A percentile compares a stretch with the other conserved stretches of the same genome.
Conservation (phyloP, 2,888 invertebrate genomes). For the Phymatocera aterrima region DNA sequence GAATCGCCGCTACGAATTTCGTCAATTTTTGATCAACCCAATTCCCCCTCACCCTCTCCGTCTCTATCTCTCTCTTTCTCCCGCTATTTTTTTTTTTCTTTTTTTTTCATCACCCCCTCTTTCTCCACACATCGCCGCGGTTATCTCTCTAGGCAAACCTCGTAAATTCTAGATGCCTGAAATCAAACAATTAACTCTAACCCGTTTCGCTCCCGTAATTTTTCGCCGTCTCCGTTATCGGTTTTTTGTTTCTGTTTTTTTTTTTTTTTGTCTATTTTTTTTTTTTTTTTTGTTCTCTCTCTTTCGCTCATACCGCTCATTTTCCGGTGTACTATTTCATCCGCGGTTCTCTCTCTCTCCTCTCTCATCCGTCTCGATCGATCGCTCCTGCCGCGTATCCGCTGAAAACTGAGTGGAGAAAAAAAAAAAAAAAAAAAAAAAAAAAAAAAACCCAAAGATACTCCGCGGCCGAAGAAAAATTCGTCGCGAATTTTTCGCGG, state of each 20-base stretch:
- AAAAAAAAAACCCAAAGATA: no score
- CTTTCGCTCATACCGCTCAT: background rate
- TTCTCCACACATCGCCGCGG: background rate
- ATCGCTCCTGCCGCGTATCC: no score
- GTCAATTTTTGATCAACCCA: slow-evolving; percentile 42
- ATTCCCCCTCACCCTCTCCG: background rate
- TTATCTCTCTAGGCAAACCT: background rate
- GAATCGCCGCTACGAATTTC: slow-evolving; percentile 25
- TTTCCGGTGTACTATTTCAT: no score
- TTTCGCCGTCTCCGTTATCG: background rate
- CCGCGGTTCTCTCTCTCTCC: no score
- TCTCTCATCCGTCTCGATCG: no score
- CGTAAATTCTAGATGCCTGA: slow-evolving; percentile 5
- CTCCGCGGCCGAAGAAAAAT: no score
- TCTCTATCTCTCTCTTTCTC: background rate
- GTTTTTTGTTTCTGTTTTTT: background rate
- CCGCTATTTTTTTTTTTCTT: background rate
- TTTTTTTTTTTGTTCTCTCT: background rate
- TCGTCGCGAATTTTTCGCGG: no score
- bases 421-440: no score
- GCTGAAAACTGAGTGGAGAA: no score
- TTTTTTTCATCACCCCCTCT: no score
- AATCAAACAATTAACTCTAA: slow-evolving; percentile 1
- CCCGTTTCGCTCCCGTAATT: background rate
- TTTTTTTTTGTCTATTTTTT: background rate